phyloP scores from a whole-genome alignment of 1,140 invertebrate species.

The Microvelia longipes region DNA sequence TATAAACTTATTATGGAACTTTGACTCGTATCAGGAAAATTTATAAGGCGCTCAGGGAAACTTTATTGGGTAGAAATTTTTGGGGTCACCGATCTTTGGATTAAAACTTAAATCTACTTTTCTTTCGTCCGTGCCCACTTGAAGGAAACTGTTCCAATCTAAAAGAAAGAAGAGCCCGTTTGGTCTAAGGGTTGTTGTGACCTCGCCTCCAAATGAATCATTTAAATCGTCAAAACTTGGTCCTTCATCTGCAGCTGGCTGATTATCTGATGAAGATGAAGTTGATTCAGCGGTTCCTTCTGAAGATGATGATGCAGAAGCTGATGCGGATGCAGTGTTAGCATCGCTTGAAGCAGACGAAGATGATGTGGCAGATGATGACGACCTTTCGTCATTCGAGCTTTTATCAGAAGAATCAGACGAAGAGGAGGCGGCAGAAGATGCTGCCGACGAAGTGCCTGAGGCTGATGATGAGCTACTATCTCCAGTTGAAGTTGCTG shows the following conservation, averaged over 20 bases:
- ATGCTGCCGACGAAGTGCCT: not conserved
- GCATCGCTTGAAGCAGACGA: too few species aligned
- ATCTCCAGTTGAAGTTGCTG: not conserved
- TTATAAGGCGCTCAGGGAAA: slow-evolving; percentile 37
- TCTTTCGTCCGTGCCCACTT: slow-evolving; percentile 57
- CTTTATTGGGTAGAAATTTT: slow-evolving; percentile 51
- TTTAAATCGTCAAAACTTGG: slow-evolving; percentile 47
- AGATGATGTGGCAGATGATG: not conserved
- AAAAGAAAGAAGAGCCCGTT: slow-evolving; percentile 67
- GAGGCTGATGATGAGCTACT: not conserved
- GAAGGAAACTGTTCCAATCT: slow-evolving; percentile 70
- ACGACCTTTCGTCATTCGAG: not conserved
- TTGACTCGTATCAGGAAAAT: not conserved
- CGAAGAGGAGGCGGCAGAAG: not conserved
- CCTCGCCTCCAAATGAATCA: slow-evolving; percentile 53
- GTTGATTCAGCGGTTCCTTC: not conserved
- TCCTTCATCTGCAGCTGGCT: not conserved
- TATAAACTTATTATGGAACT: too few species aligned
- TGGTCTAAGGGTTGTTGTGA: slow-evolving; percentile 35
- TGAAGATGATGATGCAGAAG: not conserved
- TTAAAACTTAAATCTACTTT: slow-evolving; percentile 58
- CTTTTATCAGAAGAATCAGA: not conserved
- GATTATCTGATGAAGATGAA: slow-evolving; percentile 4
- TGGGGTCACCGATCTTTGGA: slow-evolving; percentile 60
- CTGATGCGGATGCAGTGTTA: not conserved